Evolutionary conservation across 53 echinoderm and acorn worm species (phyloP), one percentile per base, ranked within the genome.

Genomic region (Hippasteria phrygiana): DNA sequence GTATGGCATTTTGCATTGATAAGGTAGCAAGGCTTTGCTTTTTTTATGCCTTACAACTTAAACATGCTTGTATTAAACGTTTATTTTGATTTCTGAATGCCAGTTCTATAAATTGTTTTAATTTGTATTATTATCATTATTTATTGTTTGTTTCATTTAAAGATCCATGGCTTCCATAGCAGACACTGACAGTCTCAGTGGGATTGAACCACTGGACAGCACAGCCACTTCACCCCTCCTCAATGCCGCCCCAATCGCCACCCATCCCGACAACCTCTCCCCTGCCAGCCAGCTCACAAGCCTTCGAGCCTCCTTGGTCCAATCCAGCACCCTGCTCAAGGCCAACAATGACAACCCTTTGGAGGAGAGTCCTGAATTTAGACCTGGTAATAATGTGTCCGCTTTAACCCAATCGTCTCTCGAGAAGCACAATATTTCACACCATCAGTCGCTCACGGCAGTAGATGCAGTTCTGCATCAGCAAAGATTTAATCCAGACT

Each of bases 171-270:
- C 85, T 71, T 85, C 85, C 43, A 16, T 63, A 62, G 55, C 88
- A 29, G 90, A 90, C 66, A 91, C 90, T 55, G 95, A 95, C 59
- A 74, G 88, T 0, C 51, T 96, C 55, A 96, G 96, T 90, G 94
- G 94, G 13, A 90, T 96, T 43, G 96, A 96, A 66, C 93, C 96
- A 22, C 75, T 94, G 43, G 90, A 77, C 55, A 92, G 91, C 55
- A 71, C 91, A 12, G 87, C 92, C 43, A 77, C 89, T 38, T 90
- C 96, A 29, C 90, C 94, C 35, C 87, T 81, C 38, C 66, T 90
- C 36, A 71, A 56, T 32, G 90, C 82, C 10, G 13, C 74, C 1
- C 56, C 90, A 11, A 36, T 43, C 26, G 37, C 72, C 24, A 26
- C 43, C 53, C 10, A 78, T 39, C 70, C 28, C 13, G 69, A 67